Evolutionary conservation across 53 echinoderm and acorn worm species (phyloP).

Genomic region (Apostichopus leukothele): DNA sequence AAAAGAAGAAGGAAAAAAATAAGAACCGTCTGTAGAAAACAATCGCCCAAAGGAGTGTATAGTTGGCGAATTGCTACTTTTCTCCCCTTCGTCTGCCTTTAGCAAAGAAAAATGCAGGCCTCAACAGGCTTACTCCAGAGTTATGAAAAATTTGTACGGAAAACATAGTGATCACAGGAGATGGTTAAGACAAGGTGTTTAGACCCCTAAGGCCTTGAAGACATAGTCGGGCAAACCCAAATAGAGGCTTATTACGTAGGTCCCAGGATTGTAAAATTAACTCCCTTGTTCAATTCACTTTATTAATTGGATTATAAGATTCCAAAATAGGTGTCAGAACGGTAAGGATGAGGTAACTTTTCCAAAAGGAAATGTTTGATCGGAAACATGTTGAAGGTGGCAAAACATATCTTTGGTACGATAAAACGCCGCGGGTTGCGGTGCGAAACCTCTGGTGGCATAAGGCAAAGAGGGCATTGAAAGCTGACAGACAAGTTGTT

Average conservation of each 20-base stretch:
- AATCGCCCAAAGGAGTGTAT: neutral
- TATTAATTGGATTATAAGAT: slow-evolving; percentile 47
- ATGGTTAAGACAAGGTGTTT: slow-evolving; percentile 41
- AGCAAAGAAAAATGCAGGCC: slow-evolving; percentile 35
- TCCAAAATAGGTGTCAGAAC: slow-evolving; percentile 28
- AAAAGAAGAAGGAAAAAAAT: too few relatives aligned
- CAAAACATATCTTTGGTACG: slow-evolving; percentile 34
- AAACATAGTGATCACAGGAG: slow-evolving; percentile 40
- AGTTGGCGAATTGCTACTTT: slow-evolving; percentile 42
- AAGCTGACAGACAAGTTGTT: slow-evolving; percentile 17
- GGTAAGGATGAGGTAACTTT: slow-evolving; percentile 32
- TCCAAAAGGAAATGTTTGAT: slow-evolving; percentile 43
- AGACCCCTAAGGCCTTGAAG: slow-evolving; percentile 19
- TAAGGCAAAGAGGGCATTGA: slow-evolving; percentile 17
- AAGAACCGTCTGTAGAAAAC: too few relatives aligned
- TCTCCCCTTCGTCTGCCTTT: slow-evolving; percentile 23
- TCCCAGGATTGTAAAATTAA: slow-evolving; percentile 35
- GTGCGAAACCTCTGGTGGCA: slow-evolving; percentile 35
- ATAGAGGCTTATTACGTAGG: slow-evolving; percentile 47
- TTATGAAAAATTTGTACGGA: slow-evolving; percentile 45
- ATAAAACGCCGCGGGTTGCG: slow-evolving; percentile 27
- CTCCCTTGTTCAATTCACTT: slow-evolving; percentile 36
- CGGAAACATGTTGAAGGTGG: slow-evolving; percentile 44
- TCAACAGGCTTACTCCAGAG: slow-evolving; percentile 44
- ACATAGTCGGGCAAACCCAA: slow-evolving; percentile 33